Evolutionary conservation across 2,113 vertebrate genomes (phyloP).

Genomic region (Rhegmatorhina hoffmannsi): DNA sequence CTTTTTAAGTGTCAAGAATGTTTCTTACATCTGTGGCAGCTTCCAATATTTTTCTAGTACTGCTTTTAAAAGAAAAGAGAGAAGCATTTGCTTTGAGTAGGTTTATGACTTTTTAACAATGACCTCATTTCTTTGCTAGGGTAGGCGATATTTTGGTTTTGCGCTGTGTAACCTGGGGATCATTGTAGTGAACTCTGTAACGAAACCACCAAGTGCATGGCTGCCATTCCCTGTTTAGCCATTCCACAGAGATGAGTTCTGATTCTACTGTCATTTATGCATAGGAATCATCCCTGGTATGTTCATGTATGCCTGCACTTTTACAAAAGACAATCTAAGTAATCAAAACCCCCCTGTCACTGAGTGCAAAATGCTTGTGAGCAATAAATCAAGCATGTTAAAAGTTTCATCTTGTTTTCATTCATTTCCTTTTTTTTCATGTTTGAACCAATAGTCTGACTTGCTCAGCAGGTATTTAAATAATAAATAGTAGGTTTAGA

Average conservation of each 20-base stretch:
- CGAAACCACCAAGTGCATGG: background rate
- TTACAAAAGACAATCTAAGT: background rate
- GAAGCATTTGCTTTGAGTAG: background rate
- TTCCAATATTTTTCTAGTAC: conserved; percentile 6
- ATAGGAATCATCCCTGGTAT: background rate
- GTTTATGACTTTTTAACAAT: background rate
- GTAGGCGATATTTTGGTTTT: background rate
- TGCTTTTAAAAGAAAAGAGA: background rate
- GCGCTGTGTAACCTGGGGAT: background rate
- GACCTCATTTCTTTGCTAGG: background rate
- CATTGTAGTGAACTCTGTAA: background rate
- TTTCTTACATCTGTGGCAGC: background rate
- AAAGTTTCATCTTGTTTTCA: background rate
- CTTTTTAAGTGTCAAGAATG: conserved; percentile 42
- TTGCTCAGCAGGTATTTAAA: background rate
- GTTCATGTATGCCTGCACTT: background rate
- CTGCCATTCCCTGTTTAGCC: background rate
- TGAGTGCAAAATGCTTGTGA: background rate
- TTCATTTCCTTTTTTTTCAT: background rate
- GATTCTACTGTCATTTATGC: background rate
- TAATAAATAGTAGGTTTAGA: background rate
- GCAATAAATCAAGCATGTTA: background rate
- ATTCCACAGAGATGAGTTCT: background rate
- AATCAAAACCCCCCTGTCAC: background rate
- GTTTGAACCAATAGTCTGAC: background rate